These are phyloP conservation scores for Yponomeuta cagnagella DNA, from an alignment of 2,888 invertebrate species.

Conservation along the genomic window DNA sequence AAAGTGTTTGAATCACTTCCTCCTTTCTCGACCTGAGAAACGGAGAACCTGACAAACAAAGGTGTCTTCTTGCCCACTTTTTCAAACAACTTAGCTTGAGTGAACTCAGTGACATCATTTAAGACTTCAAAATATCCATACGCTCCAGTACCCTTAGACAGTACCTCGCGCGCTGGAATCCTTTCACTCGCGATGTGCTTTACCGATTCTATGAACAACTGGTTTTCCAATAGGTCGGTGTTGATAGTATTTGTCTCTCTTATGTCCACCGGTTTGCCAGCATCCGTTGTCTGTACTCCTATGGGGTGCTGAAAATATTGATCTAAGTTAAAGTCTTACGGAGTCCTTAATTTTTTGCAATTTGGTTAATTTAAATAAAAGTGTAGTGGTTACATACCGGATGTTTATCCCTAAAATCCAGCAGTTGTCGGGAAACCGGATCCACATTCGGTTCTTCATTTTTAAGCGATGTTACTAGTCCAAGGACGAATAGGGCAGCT, in stretches of 20 bases:
- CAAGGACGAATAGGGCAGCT: too few relatives aligned
- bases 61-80: slow-evolving; percentile 76
- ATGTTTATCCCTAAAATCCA: too few relatives aligned
- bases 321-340: too few relatives aligned
- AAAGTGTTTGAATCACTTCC: slow-evolving; percentile 73
- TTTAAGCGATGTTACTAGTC: too few relatives aligned
- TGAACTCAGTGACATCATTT: slow-evolving; percentile 81
- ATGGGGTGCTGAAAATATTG: slow-evolving; percentile 28
- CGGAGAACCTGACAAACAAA: slow-evolving; percentile 74
- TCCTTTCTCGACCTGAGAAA: slow-evolving; percentile 77
- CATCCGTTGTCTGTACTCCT: slow-evolving; percentile 78
- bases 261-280: slow-evolving; percentile 83
- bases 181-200: slow-evolving; percentile 87
- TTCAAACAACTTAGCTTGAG: slow-evolving; percentile 77
- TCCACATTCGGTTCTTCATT: too few relatives aligned
- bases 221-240: slow-evolving; percentile 83
- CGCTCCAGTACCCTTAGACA: slow-evolving; percentile 92
- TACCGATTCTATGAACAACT: slow-evolving; percentile 79
- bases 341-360: too few relatives aligned
- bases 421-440: too few relatives aligned
- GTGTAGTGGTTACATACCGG: too few relatives aligned
- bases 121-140: slow-evolving; percentile 89
- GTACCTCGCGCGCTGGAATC: slow-evolving; percentile 93
- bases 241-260: slow-evolving; percentile 83
- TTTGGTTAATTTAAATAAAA: too few relatives aligned